Base-by-base conservation (phyloP, 2,888 invertebrate genomes). In the Cactoblastis cactorum region DNA sequence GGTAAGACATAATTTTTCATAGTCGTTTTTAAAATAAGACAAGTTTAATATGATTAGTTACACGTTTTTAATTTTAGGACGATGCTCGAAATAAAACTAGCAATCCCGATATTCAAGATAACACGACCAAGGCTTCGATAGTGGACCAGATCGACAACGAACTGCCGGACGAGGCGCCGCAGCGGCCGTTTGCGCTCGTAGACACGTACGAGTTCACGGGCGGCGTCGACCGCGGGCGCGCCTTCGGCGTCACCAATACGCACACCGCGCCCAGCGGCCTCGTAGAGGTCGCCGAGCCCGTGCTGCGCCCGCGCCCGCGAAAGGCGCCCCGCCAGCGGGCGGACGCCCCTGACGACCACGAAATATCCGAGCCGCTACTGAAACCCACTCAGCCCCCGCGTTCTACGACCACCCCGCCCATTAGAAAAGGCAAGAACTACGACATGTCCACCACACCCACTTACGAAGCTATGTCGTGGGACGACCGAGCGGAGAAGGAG, bases 201-300 rank as follows among this genome's bases (percentile, higher is more conserved):
- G 90, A 91, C 63, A 83, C 85, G 1, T 83, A 87, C 52, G 90
- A 91, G 58, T 92, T 92, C 69, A 84, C 91, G 52, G 77, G 89
- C 37, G 89, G 82, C 49, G 77, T 88, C 35, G 92, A 91, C 71
- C 84, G 90, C 14, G 92, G 92, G 41, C 77, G 92, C 49, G 92
- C 94, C 2, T 93, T 94, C 63, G 92, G 92, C n/a, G 78, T 89
- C 77, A 84, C 92, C 65, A 67, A 89, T 78, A 75, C 87, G 57
- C 74, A 88, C 59, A 81, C 81, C 1, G 86, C 82, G 2, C 80
- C 87, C 19, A 78, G 84, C 51, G 88, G 88, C 12, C 62, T 78
- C 11, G 72, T 91, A 15, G 95, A 95, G 79, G 93, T 95, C 14
- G 92, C 93, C 0, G 95, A 95, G 63, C 95, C 95, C 0, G 92